These are phyloP conservation scores for Eristalinus sepulchralis DNA, from an alignment of 2,888 invertebrate genomes.

Conservation along the genomic window DNA sequence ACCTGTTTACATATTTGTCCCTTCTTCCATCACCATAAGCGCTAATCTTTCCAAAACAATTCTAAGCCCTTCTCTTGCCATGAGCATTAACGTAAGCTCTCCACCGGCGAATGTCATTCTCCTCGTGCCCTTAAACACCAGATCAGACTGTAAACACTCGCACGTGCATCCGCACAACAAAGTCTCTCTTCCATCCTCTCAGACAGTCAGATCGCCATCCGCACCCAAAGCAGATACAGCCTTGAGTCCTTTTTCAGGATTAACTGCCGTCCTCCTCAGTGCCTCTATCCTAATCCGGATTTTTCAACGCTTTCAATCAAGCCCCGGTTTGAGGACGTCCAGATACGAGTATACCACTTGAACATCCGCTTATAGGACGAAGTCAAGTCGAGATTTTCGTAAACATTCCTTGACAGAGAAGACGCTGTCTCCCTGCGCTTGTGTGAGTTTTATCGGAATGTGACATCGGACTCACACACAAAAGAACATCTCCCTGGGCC, in stretches of 20 bases:
- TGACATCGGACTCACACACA: slow-evolving; percentile 42
- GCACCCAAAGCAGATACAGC: background rate
- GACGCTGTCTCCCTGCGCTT: background rate
- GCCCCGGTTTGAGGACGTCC: background rate
- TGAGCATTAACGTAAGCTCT: background rate
- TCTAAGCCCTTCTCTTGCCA: background rate
- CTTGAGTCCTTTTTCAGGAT: slow-evolving; percentile 48
- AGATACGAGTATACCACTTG: slow-evolving; percentile 36
- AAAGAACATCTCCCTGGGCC: slow-evolving; percentile 36
- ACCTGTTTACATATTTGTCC: background rate
- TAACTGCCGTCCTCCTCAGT: slow-evolving; percentile 16
- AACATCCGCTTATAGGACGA: slow-evolving; percentile 57
- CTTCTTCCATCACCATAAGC: background rate
- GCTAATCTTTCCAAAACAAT: background rate
- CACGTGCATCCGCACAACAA: slow-evolving; percentile 4
- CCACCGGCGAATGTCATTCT: background rate
- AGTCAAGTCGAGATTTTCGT: slow-evolving; percentile 65
- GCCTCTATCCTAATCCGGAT: slow-evolving; percentile 41
- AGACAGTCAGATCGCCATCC: background rate
- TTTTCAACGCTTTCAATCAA: background rate
- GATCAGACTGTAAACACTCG: slow-evolving; percentile 36
- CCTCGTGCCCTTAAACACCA: slow-evolving; percentile 12
- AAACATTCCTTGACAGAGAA: background rate
- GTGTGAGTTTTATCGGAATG: slow-evolving; percentile 29
- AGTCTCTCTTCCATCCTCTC: background rate